Base-by-base conservation (phyloP, 2,888 invertebrate genomes). In the Aporophyla lueneburgensis region DNA sequence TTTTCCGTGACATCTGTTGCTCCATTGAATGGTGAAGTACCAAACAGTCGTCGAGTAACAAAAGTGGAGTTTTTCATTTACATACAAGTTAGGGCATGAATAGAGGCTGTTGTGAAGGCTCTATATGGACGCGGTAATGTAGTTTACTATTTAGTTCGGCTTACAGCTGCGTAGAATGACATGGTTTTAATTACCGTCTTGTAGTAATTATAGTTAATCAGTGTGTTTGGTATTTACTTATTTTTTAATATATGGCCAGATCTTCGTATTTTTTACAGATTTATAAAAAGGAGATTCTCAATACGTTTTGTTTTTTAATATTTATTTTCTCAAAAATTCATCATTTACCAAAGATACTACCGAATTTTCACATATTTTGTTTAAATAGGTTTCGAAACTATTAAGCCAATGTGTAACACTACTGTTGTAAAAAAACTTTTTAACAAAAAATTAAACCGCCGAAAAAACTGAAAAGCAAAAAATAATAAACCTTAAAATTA, bases 1-100 rank as follows among this genome's bases (percentile, higher is more conserved):
- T 46, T 33, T 74, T 59, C 62, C 61, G 27, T 74, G 71, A 74
- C 85, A 85, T 85, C 86, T 85, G 85, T 84, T 85, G 84, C 84
- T 80, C 78, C 54, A 83, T 86, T 83, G 73, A 83, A 54, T 54
- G 40, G 40, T 58, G 21, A 33, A 77, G 75, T 71, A 76, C 63
- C 69, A 67, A 85, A 76, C 74, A 74, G 74, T 51, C 59, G 77
- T 72, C 63, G 66, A 46, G 54, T 65, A 72, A 76, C 77, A 85
- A 74, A 86, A 71, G 71, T 59, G 40, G 71, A 66, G 68, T 69
- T 76, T 83, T 83, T 78, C 75, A 84, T 85, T 86, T 84, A 78
- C 87, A 86, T 84, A 84, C 74, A 84, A 85, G 86, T 85, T 80
- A 78, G 71, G 71, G 62, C 71, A 84, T 81, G 78, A 84, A 86